Evolutionary conservation across 2,113 vertebrate genomes (phyloP).

Genomic region (Phrynocephalus versicolor): DNA sequence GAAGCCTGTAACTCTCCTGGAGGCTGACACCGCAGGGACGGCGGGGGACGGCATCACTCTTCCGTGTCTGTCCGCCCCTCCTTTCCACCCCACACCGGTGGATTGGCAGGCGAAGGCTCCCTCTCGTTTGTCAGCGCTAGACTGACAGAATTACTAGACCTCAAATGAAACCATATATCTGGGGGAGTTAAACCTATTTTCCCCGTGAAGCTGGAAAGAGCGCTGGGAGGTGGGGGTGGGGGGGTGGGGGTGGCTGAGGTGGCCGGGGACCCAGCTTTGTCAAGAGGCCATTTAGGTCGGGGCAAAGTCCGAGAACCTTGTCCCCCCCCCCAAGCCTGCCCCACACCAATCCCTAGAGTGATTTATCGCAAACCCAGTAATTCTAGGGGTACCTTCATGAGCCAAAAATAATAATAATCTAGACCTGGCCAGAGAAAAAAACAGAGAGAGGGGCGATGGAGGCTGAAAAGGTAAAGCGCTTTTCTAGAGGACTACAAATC

Average conservation of each 20-base stretch:
- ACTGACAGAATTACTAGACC: slow-evolving; percentile 81
- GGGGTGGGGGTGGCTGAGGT: not conserved
- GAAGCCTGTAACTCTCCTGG: slow-evolving; percentile 77
- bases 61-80: not conserved
- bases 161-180: slow-evolving; percentile 84
- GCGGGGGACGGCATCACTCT: slow-evolving; percentile 54
- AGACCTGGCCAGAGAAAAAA: no score
- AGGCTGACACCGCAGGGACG: slow-evolving; percentile 66
- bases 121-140: slow-evolving; percentile 77
- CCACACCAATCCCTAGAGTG: no score
- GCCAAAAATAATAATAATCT: no score
- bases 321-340: no score
- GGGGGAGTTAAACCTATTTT: slow-evolving; percentile 75
- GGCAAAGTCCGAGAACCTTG: no score
- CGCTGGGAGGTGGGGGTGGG: no score
- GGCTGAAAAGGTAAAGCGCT: no score
- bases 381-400: no score
- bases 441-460: no score
- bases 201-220: slow-evolving; percentile 47
- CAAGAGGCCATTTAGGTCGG: not conserved
- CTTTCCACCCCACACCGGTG: no score
- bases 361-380: no score
- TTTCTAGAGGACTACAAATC: no score
- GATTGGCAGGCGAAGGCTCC: slow-evolving; percentile 64
- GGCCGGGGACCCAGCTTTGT: not conserved